Evolutionary conservation across 1,140 invertebrate genomes (phyloP).

Genomic region (Steinernema feltiae): DNA sequence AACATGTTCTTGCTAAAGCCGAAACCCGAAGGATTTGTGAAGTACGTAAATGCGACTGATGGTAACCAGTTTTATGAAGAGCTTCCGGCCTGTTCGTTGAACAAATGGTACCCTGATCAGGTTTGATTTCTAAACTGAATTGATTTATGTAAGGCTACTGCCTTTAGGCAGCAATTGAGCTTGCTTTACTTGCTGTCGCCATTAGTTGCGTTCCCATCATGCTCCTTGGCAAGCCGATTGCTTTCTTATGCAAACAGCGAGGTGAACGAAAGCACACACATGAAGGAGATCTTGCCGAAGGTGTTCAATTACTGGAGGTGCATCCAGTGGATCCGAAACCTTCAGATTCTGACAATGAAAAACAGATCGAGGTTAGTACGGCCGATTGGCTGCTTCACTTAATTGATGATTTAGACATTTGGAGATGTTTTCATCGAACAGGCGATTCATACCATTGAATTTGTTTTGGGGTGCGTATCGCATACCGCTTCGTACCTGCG

Average conservation of each 20-base stretch:
- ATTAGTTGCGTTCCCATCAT: constrained; percentile 82
- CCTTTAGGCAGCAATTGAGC: constrained; percentile 64
- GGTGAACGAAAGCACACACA: not conserved
- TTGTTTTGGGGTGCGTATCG: constrained; percentile 86
- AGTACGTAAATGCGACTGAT: constrained; percentile 36
- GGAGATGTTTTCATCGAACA: constrained; percentile 80
- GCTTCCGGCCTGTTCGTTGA: constrained; percentile 44
- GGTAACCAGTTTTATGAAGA: constrained; percentile 14
- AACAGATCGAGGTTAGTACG: not conserved
- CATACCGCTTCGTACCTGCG: constrained; percentile 93
- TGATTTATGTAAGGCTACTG: too few relatives aligned
- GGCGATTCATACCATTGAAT: constrained; percentile 91
- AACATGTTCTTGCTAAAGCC: constrained; percentile 66
- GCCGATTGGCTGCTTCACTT: not conserved
- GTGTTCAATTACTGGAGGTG: not conserved
- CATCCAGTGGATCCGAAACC: constrained; percentile 29
- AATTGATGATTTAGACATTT: constrained; percentile 64
- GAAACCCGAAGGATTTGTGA: constrained; percentile 39
- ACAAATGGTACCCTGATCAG: constrained; percentile 58
- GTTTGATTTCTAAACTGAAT: constrained; percentile 38
- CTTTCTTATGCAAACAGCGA: constrained; percentile 13
- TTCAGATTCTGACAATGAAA: constrained; percentile 19
- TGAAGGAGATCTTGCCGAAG: not conserved
- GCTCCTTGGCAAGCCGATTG: constrained; percentile 77
- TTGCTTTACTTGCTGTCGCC: constrained; percentile 69